Evolutionary conservation across 2,888 invertebrate species (phyloP).

Genomic region (Agrotis ipsilon): DNA sequence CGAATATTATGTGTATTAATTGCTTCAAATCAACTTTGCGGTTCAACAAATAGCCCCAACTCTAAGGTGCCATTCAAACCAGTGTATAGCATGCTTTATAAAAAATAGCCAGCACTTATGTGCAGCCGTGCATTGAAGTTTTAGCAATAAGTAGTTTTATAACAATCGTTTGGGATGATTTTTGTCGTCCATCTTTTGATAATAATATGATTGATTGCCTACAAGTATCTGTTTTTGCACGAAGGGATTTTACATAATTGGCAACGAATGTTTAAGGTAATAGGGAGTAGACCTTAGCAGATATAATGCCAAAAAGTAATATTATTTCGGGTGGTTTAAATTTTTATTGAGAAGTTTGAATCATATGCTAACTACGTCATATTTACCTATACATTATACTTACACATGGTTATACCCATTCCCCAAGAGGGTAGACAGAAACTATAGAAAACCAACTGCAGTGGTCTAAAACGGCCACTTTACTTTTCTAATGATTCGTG

Average conservation of each 20-base stretch:
- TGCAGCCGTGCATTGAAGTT: slow-evolving; percentile 56
- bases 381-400: too few relatives aligned
- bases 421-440: too few relatives aligned
- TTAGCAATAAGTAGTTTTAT: slow-evolving; percentile 34
- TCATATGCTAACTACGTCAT: too few relatives aligned
- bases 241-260: background rate
- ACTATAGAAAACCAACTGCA: too few relatives aligned
- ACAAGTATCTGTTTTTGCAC: background rate
- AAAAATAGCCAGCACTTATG: slow-evolving; percentile 23
- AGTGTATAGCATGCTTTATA: background rate
- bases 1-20: background rate
- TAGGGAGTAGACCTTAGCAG: too few relatives aligned
- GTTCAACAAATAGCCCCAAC: background rate
- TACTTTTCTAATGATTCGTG: too few relatives aligned
- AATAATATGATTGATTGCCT: slow-evolving; percentile 10
- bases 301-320: too few relatives aligned
- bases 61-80: background rate
- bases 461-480: too few relatives aligned
- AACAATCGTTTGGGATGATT: slow-evolving; percentile 44
- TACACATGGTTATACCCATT: too few relatives aligned
- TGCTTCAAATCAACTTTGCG: background rate
- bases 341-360: too few relatives aligned
- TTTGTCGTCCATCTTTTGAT: slow-evolving; percentile 22
- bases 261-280: too few relatives aligned
- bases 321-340: too few relatives aligned